Conservation (phyloP, 2,113 vertebrate species). For the Leucoraja erinaceus region DNA sequence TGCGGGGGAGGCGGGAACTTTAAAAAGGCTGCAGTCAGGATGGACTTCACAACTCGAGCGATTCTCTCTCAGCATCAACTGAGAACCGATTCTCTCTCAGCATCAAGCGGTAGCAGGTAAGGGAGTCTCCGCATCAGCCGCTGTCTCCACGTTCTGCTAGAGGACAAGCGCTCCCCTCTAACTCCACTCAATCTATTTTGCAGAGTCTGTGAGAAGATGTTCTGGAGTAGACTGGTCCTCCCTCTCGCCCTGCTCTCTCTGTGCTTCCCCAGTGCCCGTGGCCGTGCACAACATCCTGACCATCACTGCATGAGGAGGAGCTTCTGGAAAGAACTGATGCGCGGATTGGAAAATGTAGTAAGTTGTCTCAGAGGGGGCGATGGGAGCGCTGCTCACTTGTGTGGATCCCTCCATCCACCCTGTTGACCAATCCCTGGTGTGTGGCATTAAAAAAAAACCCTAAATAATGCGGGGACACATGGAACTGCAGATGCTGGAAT, state of each 20-base stretch:
- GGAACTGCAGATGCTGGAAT: too few relatives aligned
- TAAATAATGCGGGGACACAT: too few relatives aligned
- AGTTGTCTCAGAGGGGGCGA: neutral
- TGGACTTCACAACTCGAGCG: neutral
- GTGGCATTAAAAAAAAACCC: neutral
- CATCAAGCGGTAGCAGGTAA: neutral
- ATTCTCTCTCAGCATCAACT: neutral
- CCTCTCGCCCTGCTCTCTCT: neutral
- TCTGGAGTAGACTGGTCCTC: neutral
- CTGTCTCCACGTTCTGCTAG: neutral
- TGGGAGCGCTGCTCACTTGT: neutral
- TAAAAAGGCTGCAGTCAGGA: constrained; percentile 26
- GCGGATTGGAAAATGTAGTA: neutral
- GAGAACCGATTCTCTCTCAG: neutral
- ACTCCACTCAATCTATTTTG: neutral
- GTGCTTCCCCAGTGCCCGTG: neutral
- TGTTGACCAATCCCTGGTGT: neutral
- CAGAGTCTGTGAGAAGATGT: neutral
- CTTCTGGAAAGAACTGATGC: constrained; percentile 2
- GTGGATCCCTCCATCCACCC: neutral
- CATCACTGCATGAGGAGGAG: neutral
- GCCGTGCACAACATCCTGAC: neutral
- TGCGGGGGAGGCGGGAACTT: constrained; percentile 1
- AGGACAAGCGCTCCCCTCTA: neutral
- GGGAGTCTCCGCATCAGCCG: neutral